These are phyloP conservation scores for Calosoma granatense DNA, from an alignment of 1,140 invertebrate species.

Conservation along the genomic window DNA sequence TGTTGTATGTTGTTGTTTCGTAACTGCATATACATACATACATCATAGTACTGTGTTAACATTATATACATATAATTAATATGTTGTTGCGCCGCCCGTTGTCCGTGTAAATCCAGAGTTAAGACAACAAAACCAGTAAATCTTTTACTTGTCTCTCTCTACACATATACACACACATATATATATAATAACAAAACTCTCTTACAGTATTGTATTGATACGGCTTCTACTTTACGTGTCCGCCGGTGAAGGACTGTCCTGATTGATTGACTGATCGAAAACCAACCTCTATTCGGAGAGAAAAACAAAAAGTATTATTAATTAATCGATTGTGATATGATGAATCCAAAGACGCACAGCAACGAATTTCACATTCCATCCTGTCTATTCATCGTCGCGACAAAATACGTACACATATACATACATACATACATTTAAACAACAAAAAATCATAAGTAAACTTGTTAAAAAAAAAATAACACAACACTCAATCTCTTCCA, in stretches of 20 bases:
- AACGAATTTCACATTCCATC: slow-evolving; percentile 5
- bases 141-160: no score
- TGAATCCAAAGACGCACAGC: slow-evolving; percentile 2
- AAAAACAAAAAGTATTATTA: not conserved
- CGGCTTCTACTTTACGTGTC: no score
- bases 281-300: not conserved
- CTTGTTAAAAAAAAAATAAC: not conserved
- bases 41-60: no score
- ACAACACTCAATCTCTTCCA: not conserved
- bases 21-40: no score
- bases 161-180: no score
- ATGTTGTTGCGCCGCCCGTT: no score
- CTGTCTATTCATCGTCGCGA: not conserved
- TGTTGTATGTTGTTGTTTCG: no score
- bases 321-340: slow-evolving; percentile 1
- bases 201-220: no score
- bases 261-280: not conserved
- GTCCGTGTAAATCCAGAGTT: no score
- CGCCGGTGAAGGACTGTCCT: not conserved
- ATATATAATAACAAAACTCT: no score
- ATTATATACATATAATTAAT: no score
- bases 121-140: no score
- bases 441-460: not conserved
- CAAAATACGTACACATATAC: not conserved
- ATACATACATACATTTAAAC: not conserved